phyloP scores from a whole-genome alignment of 2,113 vertebrate genomes.

The Nipponia nippon region DNA sequence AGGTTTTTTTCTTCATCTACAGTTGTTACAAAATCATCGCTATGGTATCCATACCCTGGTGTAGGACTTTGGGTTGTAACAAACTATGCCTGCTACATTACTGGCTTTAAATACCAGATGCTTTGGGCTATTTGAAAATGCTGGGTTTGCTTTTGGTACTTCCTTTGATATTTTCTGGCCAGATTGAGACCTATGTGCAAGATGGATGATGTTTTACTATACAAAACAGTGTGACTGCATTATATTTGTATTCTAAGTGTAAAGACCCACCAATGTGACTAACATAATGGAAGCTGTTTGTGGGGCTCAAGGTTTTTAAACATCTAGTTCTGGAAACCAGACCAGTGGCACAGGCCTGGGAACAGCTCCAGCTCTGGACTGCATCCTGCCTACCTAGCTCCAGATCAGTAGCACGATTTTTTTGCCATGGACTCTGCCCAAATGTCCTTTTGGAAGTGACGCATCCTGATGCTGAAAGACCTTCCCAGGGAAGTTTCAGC shows the following conservation, averaged over 20 bases:
- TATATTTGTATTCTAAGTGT: neutral
- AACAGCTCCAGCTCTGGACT: neutral
- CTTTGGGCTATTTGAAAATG: neutral
- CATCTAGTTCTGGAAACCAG: neutral
- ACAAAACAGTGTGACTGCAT: neutral
- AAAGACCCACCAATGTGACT: neutral
- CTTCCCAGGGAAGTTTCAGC: constrained; percentile 2
- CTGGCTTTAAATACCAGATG: neutral
- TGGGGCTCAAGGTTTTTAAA: neutral
- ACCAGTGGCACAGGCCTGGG: accelerated
- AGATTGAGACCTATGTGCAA: neutral
- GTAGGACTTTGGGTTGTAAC: neutral
- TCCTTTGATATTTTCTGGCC: neutral
- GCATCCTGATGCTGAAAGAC: neutral
- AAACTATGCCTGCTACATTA: neutral
- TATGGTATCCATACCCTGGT: neutral
- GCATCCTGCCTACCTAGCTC: neutral
- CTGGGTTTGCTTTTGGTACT: neutral
- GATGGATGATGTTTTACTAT: neutral
- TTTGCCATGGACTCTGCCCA: neutral
- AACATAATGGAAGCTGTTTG: neutral
- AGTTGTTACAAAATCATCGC: neutral
- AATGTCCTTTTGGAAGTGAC: constrained; percentile 19
- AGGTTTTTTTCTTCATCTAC: neutral
- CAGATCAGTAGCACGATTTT: neutral